phyloP scores from a whole-genome alignment of 2,888 invertebrate species.

The Dimorphilus gyrociliatus region DNA sequence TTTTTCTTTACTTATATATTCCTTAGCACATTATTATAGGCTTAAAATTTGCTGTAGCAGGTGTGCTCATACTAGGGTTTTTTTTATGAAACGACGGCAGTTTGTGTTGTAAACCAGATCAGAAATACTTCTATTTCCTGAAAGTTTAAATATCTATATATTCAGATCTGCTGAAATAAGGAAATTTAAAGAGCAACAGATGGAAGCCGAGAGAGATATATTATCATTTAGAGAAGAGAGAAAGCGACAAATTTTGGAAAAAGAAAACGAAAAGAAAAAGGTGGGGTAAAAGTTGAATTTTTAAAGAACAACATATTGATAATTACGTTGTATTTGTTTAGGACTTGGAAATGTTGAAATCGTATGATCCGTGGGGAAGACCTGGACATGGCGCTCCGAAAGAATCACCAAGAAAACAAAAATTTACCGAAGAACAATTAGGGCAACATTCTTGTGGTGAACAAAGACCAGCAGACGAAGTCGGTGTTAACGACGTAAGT shows the following conservation, averaged over 20 bases:
- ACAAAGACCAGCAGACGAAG: too few species aligned
- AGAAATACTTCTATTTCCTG: too few species aligned
- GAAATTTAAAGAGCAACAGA: conserved; percentile 8
- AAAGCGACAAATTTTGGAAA: conserved; percentile 6
- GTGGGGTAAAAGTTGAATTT: conserved; percentile 1
- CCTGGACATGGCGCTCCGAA: conserved; percentile 28
- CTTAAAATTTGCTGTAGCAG: too few species aligned
- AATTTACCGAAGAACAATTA: not conserved
- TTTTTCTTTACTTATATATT: too few species aligned
- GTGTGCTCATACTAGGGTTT: too few species aligned
- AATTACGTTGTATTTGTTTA: conserved; percentile 8
- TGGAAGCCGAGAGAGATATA: conserved; percentile 14
- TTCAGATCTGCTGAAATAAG: conserved; percentile 12
- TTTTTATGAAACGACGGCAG: too few species aligned
- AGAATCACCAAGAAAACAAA: conserved; percentile 11
- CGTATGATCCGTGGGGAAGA: conserved; percentile 30
- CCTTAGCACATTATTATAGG: too few species aligned
- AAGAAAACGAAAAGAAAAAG: conserved; percentile 11
- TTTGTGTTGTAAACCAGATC: too few species aligned
- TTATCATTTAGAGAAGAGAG: conserved; percentile 11
- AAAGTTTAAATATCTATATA: too few species aligned
- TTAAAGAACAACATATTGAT: conserved; percentile 1
- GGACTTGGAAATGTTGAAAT: conserved; percentile 22
- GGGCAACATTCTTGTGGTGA: too few species aligned
- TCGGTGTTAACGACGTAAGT: too few species aligned